Evolutionary conservation across 2,888 invertebrate genomes (phyloP).

Genomic region (Xylocampa areola): DNA sequence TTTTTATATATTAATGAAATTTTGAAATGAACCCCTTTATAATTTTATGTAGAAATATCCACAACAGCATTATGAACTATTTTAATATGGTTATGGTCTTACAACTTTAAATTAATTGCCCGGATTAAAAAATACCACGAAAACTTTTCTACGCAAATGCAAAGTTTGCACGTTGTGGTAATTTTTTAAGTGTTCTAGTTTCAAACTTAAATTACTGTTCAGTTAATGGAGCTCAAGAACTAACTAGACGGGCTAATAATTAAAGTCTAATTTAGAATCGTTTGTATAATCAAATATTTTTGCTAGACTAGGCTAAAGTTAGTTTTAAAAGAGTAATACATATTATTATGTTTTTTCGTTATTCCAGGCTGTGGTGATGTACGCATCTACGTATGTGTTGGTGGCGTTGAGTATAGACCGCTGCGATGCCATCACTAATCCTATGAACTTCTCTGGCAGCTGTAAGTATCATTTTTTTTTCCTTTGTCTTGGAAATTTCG

Average conservation of each 20-base stretch:
- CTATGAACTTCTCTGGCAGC: constrained; percentile 98
- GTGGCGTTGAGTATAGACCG: constrained; percentile 97
- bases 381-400: constrained; percentile 97
- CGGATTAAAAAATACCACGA: constrained; percentile 5
- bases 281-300: too few species aligned
- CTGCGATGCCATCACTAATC: constrained; percentile 97
- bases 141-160: constrained; percentile 20
- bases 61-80: too few species aligned
- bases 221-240: constrained; percentile 7
- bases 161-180: constrained; percentile 24
- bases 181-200: constrained; percentile 24
- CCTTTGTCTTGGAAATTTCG: too few species aligned
- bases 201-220: constrained; percentile 16
- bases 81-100: neutral
- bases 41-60: too few species aligned
- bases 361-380: constrained; percentile 95
- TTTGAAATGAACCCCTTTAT: too few species aligned
- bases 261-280: too few species aligned
- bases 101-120: constrained; percentile 4
- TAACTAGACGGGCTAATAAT: neutral
- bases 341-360: too few species aligned
- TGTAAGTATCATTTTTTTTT: too few species aligned
- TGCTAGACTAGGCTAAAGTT: too few species aligned
- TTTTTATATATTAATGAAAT: too few species aligned
- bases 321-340: too few species aligned